A percentile compares a stretch with the other conserved stretches of the same genome.
These are phyloP conservation scores for Burhinus bistriatus DNA, from an alignment of 2,113 vertebrate species.

Conservation along the genomic window DNA sequence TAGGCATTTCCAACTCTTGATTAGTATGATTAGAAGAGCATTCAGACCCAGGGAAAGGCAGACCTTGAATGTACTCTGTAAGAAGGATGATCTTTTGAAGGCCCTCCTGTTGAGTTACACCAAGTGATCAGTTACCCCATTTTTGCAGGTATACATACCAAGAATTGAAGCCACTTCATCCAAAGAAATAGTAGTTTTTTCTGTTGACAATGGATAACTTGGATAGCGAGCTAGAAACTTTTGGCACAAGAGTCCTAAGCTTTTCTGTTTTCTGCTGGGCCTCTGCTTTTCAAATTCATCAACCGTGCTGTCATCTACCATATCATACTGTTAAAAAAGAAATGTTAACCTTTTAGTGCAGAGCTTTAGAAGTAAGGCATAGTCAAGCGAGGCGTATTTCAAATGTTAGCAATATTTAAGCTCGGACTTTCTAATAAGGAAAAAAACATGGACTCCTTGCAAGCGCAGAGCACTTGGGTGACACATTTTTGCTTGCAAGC, in stretches of 20 bases:
- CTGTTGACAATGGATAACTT: slow-evolving; percentile 82
- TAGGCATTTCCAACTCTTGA: not conserved
- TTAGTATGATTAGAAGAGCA: slow-evolving; percentile 26
- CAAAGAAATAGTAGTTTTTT: slow-evolving; percentile 88
- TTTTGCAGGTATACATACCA: slow-evolving; percentile 75
- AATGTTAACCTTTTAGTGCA: slow-evolving; percentile 14
- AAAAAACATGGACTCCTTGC: not conserved
- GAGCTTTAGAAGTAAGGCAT: not conserved
- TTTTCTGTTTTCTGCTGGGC: slow-evolving; percentile 95
- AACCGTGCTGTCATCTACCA: slow-evolving; percentile 70
- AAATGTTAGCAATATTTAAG: not conserved
- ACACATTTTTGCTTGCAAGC: not conserved
- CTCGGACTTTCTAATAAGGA: not conserved
- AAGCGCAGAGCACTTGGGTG: not conserved
- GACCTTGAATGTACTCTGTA: not conserved
- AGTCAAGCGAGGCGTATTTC: not conserved
- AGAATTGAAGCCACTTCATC: slow-evolving; percentile 90
- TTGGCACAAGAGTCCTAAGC: slow-evolving; percentile 91
- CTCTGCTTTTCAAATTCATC: slow-evolving; percentile 86
- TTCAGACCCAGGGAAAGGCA: not conserved
- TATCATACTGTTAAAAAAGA: slow-evolving; percentile 74
- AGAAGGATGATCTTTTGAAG: not conserved
- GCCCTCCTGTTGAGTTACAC: not conserved
- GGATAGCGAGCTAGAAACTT: slow-evolving; percentile 95
- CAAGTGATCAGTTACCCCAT: not conserved